phyloP scores from a whole-genome alignment of 1,140 invertebrate species.

The Ceratina japonica region DNA sequence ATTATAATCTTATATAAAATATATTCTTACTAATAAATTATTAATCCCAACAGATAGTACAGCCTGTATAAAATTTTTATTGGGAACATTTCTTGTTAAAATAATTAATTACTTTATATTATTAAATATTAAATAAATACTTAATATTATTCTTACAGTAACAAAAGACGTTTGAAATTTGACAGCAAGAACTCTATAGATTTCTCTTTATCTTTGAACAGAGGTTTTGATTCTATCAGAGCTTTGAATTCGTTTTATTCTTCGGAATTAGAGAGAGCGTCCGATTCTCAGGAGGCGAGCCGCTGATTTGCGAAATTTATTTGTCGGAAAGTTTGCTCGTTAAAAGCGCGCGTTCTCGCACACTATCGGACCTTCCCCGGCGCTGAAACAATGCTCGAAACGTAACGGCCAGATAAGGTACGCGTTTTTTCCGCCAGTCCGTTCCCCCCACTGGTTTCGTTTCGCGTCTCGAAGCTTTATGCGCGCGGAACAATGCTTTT shows the following conservation, averaged over 20 bases:
- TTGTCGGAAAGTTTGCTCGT: constrained; percentile 64
- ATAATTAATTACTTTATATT: no score
- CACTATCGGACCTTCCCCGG: neutral
- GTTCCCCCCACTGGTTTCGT: neutral
- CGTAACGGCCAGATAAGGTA: constrained; percentile 34
- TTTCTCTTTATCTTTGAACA: neutral
- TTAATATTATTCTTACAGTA: no score
- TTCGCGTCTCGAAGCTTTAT: neutral
- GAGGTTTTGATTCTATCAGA: neutral
- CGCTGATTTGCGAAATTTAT: constrained; percentile 63
- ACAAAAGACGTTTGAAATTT: neutral
- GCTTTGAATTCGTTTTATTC: constrained; percentile 10
- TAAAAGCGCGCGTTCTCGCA: constrained; percentile 47
- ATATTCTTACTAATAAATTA: no score
- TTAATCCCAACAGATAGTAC: no score
- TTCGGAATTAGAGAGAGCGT: constrained; percentile 1
- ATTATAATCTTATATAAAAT: no score
- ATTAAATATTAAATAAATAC: no score
- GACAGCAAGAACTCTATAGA: neutral
- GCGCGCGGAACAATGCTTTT: neutral
- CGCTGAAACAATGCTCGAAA: constrained; percentile 42
- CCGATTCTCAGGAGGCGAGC: constrained; percentile 33
- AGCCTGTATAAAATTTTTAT: no score
- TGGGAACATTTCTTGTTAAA: no score
- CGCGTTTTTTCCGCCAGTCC: constrained; percentile 1